Conservation (phyloP, 2,797 vertebrate species). For the Microhierax caerulescens region DNA sequence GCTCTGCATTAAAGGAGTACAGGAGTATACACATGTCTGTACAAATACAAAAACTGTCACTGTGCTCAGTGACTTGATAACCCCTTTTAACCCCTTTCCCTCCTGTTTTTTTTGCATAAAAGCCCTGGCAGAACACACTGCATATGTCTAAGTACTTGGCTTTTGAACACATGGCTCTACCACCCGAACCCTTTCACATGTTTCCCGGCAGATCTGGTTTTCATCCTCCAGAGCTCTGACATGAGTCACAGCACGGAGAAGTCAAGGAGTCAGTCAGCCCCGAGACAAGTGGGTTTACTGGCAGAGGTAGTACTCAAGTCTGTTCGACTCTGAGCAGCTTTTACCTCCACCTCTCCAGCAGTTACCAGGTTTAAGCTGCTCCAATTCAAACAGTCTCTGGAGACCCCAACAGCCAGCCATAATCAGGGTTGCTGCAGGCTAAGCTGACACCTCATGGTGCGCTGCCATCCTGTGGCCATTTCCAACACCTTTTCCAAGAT, state of each 20-base stretch:
- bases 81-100: background rate
- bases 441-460: background rate
- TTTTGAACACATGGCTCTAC: accelerated
- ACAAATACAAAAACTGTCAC: accelerated
- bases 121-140: background rate
- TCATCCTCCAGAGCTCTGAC: background rate
- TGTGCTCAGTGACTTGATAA: accelerated
- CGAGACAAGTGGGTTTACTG: accelerated
- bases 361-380: accelerated
- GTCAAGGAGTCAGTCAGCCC: accelerated
- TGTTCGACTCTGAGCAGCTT: background rate
- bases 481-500: background rate
- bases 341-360: too few relatives aligned
- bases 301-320: accelerated
- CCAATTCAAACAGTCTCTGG: accelerated
- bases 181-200: accelerated
- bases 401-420: too few relatives aligned
- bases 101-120: background rate
- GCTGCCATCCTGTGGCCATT: conserved; percentile 15
- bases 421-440: too few relatives aligned
- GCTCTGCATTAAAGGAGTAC: too few relatives aligned
- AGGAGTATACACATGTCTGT: too few relatives aligned
- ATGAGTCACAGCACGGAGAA: accelerated
- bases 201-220: accelerated
- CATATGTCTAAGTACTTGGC: accelerated